Conservation (phyloP, 2,113 vertebrate genomes). For the Martes martes region DNA sequence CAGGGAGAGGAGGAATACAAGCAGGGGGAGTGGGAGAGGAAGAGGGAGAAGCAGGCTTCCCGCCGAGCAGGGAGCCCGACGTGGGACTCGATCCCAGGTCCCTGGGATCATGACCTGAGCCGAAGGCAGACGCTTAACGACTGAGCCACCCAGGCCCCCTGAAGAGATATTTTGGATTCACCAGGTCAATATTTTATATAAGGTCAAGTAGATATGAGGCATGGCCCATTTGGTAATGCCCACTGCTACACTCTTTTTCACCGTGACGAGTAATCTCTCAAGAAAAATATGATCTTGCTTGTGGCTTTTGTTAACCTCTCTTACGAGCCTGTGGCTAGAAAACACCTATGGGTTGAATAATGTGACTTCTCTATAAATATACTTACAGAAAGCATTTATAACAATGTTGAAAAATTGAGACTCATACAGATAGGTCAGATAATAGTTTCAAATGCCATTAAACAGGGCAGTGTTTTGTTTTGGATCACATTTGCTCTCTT, state of each 20-base stretch:
- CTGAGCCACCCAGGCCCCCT: no score
- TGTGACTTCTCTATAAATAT: not conserved
- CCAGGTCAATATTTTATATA: not conserved
- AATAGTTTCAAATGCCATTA: not conserved
- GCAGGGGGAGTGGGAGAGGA: no score
- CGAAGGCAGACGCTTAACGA: no score
- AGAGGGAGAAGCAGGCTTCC: no score
- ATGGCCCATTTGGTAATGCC: not conserved
- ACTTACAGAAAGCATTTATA: constrained; percentile 27
- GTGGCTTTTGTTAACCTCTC: constrained; percentile 4
- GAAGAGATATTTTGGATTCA: not conserved
- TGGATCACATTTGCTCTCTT: not conserved
- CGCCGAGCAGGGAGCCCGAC: no score
- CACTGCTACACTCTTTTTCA: not conserved
- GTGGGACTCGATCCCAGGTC: no score
- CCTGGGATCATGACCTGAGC: no score
- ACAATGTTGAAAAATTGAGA: not conserved
- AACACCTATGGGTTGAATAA: not conserved
- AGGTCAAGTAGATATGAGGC: not conserved
- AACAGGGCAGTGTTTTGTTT: not conserved
- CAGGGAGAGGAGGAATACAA: no score
- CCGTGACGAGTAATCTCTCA: not conserved
- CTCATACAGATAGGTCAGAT: not conserved
- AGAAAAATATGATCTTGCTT: not conserved
- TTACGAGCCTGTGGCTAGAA: not conserved